Base-by-base conservation (phyloP, 2,888 invertebrate species). In the Mantis religiosa region DNA sequence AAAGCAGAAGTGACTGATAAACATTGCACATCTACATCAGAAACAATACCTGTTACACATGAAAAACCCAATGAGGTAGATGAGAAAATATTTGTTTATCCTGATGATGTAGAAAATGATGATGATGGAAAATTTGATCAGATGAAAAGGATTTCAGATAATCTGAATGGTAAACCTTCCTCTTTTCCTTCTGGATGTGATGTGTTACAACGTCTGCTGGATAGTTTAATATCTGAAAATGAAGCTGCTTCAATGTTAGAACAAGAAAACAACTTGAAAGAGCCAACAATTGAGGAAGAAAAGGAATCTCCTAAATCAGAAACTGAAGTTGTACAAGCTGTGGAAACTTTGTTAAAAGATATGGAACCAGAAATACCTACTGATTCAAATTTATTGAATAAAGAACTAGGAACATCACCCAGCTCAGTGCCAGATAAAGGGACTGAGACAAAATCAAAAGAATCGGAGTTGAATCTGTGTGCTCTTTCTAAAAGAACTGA, bases 81-180 rank as follows among this genome's bases (percentile, higher is more conserved):
- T 15, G 86, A 87, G 20, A 83, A 82, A 34, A n/a, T 27, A n/a
- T 34, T 41, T 82, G 47, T 14, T n/a, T 20, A 15, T 34, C 14
- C 41, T 34, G 82, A 85, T 85, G 28, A 89, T 28, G 14, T 41
- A 25, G 84, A 84, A 54, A 15, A 87, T 87, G 85, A 90, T 28
- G 83, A 88, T 89, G 30, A 81, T 84, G 30, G 89, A 90, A 41
- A 90, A 90, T 87, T 88, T 90, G 88, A 90, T 14, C 28, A 83
- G n/a, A 30, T 83, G 28, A 83, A 30, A 83, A 83, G 20, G 28
- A n/a, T 28, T 15, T 83, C 6, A 20, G 25, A 71, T 20, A 71
- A 71, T 25, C 20, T 71, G 20, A 25, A 71, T 71, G 54, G 3
- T 71, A 71, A 71, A 20, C 8, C 4, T 20, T 71, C 20, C 4